Conservation (phyloP, 2,113 vertebrate genomes). For the Plectropomus leopardus region DNA sequence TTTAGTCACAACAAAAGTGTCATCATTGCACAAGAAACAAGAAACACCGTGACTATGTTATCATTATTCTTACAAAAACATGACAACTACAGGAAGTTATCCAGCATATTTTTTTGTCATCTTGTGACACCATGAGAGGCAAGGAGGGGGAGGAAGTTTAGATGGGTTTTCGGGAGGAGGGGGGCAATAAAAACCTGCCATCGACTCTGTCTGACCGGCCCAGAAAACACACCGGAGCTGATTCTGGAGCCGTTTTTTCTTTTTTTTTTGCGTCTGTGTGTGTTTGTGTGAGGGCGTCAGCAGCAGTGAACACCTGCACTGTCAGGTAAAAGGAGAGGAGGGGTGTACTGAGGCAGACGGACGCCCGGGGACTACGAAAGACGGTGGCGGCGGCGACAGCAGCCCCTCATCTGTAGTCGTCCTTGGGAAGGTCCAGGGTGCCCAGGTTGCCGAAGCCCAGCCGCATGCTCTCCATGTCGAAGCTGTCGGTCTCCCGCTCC, state of each 20-base stretch:
- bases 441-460: constrained; percentile 97
- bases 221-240: constrained; percentile 34
- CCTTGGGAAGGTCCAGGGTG: constrained; percentile 96
- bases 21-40: constrained; percentile 90
- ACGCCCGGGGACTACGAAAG: constrained; percentile 16
- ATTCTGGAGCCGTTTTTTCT: constrained; percentile 22
- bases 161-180: not conserved
- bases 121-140: constrained; percentile 82
- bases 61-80: constrained; percentile 81
- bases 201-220: constrained; percentile 71
- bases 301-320: constrained; percentile 84
- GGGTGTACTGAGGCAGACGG: constrained; percentile 52
- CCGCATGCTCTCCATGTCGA: constrained; percentile 97
- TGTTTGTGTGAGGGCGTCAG: constrained; percentile 80
- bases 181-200: constrained; percentile 77
- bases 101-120: constrained; percentile 86
- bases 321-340: constrained; percentile 46
- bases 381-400: constrained; percentile 26
- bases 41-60: constrained; percentile 90
- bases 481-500: constrained; percentile 95
- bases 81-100: constrained; percentile 87
- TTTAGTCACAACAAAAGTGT: constrained; percentile 85
- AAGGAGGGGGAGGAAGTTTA: constrained; percentile 40
- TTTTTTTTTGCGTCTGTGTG: constrained; percentile 30
- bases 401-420: constrained; percentile 98